Base-by-base conservation (phyloP, 2,113 vertebrate genomes). In the Tetrax tetrax region DNA sequence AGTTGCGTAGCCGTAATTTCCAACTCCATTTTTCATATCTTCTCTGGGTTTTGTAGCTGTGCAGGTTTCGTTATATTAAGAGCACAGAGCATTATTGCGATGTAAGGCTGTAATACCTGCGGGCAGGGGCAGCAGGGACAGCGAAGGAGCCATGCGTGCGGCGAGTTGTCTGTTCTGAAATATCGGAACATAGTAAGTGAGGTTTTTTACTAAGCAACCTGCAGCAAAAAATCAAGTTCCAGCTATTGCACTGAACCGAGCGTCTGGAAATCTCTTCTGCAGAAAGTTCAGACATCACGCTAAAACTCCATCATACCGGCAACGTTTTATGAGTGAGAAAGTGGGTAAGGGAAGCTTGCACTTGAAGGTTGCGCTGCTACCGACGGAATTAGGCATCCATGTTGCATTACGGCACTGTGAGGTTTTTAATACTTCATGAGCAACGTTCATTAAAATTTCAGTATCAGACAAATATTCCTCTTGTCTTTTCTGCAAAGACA, bases 91-190 rank as follows among this genome's bases (percentile, higher is more conserved):
- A 11, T 59, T 72, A 27, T 19, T 37, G 68, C 41, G 38, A 3
- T 3, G 21, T 17, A 12, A 53, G 48, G 71, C 35, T 66, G 15
- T 17, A 20, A 47, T 28, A 8, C 18, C 18, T 0, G 0, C 4
- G n/a, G 72, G 38, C 38, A 38, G 38, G 38, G 38, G 6, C 51
- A 56, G 38, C 38, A 38, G 38, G 38, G 38, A 6, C 51, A 56
- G 76, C 37, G 11, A 14, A 45, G 45, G 53, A 50, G 69, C 68
- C 14, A 0, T 0, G 5, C 1, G 1, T 31, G 3, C 0, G 5
- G 33, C 2, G 45, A 70, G 50, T 0, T 29, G 25, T 63, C 78
- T 79, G 53, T 22, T 87, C 33, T n/a, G 59, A 77, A 94, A 48
- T 48, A 43, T 2, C 76, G 83, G 66, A 60, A 53, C 74, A 79